A percentile compares a stretch with the other conserved stretches of the same genome.
Conservation (phyloP, 1,140 invertebrate genomes). For the Aphelinus certus region DNA sequence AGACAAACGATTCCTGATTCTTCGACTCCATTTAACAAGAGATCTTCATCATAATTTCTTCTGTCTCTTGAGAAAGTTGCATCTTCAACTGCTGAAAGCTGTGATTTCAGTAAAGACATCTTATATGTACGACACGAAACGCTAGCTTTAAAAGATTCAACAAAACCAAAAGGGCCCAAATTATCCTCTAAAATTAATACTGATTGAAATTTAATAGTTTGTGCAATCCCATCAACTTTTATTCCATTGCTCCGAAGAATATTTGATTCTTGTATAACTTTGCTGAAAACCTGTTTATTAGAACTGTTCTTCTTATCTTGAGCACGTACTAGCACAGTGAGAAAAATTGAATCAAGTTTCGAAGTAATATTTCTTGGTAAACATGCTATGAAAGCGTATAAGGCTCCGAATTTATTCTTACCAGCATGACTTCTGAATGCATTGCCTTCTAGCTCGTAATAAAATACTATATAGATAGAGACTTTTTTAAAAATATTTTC, state of each 20-base stretch:
- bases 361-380: conserved; percentile 25
- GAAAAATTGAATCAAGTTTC: conserved; percentile 18
- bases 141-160: background rate
- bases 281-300: conserved; percentile 28
- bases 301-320: conserved; percentile 33
- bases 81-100: background rate
- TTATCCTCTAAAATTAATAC: conserved; percentile 15
- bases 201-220: conserved; percentile 29
- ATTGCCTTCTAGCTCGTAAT: conserved; percentile 41
- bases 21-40: background rate
- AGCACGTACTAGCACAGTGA: conserved; percentile 14
- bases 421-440: conserved; percentile 37
- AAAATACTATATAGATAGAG: conserved; percentile 37
- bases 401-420: conserved; percentile 30
- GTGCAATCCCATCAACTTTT: conserved; percentile 5
- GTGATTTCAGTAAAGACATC: background rate
- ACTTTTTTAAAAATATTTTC: too few relatives aligned
- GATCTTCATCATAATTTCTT: conserved; percentile 28
- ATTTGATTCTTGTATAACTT: conserved; percentile 38
- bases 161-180: background rate
- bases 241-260: conserved; percentile 37
- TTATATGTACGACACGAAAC: background rate
- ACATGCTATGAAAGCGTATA: conserved; percentile 17
- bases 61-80: background rate
- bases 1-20: conserved; percentile 30